Conservation (phyloP, 2,113 vertebrate genomes). For the Halichoerus grypus region DNA sequence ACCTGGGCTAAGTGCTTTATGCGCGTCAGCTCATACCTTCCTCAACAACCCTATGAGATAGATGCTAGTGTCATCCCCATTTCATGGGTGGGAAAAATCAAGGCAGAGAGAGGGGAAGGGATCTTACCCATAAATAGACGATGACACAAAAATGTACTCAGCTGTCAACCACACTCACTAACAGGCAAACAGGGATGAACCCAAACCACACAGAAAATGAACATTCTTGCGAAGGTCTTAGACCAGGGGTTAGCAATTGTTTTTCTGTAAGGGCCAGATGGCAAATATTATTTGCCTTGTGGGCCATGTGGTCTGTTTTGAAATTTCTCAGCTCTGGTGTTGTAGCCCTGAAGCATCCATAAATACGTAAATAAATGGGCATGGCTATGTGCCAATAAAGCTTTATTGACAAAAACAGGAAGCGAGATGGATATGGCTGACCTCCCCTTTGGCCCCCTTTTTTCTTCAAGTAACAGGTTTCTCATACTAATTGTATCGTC, state of each 20-base stretch:
- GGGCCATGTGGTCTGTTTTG: not conserved
- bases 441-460: not conserved
- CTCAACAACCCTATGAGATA: not conserved
- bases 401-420: conserved; percentile 12
- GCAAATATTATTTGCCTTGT: not conserved
- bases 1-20: not conserved
- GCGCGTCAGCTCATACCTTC: fast-evolving
- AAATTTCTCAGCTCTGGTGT: not conserved
- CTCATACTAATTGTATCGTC: not conserved
- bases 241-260: not conserved
- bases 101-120: not conserved
- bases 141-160: not conserved
- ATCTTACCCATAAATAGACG: not conserved
- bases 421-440: too few species aligned
- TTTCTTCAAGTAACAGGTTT: not conserved
- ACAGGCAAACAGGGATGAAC: not conserved
- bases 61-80: not conserved
- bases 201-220: not conserved
- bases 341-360: not conserved
- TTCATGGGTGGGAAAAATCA: not conserved
- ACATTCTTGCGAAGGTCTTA: not conserved
- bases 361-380: not conserved
- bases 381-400: not conserved
- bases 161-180: not conserved
- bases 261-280: not conserved